These are phyloP conservation scores for Agapornis roseicollis DNA, from an alignment of 2,113 vertebrate genomes.

Conservation along the genomic window DNA sequence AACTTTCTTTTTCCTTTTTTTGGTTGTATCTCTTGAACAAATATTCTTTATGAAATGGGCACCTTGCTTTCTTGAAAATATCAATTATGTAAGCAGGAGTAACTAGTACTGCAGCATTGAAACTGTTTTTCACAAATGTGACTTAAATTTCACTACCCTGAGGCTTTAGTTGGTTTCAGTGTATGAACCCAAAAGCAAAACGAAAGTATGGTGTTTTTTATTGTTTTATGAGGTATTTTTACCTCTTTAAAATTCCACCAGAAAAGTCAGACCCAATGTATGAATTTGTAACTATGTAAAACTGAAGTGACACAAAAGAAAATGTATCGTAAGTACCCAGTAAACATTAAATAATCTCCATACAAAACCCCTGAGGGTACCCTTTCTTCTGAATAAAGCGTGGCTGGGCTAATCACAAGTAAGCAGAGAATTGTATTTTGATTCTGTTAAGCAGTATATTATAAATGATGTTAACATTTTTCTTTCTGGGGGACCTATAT, in stretches of 20 bases:
- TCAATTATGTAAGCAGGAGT: conserved; percentile 2
- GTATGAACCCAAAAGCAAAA: background rate
- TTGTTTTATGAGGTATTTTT: background rate
- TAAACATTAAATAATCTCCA: background rate
- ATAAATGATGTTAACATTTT: background rate
- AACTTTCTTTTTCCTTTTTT: background rate
- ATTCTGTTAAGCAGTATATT: background rate
- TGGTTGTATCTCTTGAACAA: background rate
- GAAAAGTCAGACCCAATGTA: background rate
- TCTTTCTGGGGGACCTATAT: background rate
- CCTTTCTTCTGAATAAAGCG: background rate
- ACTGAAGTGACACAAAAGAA: background rate
- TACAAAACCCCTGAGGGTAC: background rate
- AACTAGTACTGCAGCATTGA: background rate
- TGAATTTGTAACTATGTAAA: background rate
- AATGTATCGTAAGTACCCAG: background rate
- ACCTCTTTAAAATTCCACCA: background rate
- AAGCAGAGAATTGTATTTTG: background rate
- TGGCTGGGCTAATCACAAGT: background rate
- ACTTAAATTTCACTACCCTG: conserved; percentile 49
- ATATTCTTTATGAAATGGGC: background rate
- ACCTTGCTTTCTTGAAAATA: conserved; percentile 27
- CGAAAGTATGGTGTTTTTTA: background rate
- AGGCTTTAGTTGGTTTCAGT: conserved; percentile 1
- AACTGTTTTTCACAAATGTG: conserved; percentile 26